These are phyloP conservation scores for Synaphobranchus kaupii DNA, from an alignment of 2,797 vertebrate species.

Conservation along the genomic window DNA sequence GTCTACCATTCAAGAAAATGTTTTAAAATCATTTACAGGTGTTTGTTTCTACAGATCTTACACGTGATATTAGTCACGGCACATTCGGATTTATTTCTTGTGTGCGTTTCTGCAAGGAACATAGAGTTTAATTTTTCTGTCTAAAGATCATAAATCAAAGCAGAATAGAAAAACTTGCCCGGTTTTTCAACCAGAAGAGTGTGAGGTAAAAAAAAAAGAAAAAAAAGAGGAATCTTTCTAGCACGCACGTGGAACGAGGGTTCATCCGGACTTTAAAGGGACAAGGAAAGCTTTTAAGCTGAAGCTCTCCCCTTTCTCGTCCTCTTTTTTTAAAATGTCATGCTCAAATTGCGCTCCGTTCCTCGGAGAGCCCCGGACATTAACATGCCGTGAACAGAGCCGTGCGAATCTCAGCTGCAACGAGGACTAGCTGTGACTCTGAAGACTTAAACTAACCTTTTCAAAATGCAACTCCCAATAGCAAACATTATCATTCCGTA, in stretches of 20 bases:
- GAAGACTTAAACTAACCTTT: conserved; percentile 26
- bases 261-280: conserved; percentile 28
- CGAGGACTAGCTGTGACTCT: conserved; percentile 25
- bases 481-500: conserved; percentile 17
- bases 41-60: conserved; percentile 1
- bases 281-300: conserved; percentile 1
- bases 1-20: neutral
- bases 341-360: conserved; percentile 33
- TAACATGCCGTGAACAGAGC: conserved; percentile 39
- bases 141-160: conserved; percentile 34
- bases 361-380: conserved; percentile 30
- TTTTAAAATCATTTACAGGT: conserved; percentile 20
- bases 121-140: conserved; percentile 6
- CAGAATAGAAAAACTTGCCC: conserved; percentile 3
- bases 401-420: conserved; percentile 31
- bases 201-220: conserved; percentile 21
- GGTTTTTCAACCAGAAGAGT: conserved; percentile 24
- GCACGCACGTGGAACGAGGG: conserved; percentile 17
- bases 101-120: conserved; percentile 7
- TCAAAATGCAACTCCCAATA: neutral
- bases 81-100: neutral
- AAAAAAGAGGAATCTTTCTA: conserved; percentile 23
- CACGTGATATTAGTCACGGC: conserved; percentile 15
- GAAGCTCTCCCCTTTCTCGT: neutral
- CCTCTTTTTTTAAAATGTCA: conserved; percentile 29